Conservation (phyloP, 2,888 invertebrate species). For the Griposia aprilina region DNA sequence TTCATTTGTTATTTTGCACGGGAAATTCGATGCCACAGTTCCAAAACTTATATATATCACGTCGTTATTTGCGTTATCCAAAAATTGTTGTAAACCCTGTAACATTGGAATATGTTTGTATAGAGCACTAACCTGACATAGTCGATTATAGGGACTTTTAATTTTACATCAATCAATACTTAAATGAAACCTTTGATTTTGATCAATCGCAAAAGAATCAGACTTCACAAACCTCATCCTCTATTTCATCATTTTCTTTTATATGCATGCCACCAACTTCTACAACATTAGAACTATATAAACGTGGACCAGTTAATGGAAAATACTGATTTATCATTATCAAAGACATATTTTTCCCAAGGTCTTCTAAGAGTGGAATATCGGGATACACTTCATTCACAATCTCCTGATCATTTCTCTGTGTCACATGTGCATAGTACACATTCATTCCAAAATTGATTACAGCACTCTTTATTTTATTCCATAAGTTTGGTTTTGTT, state of each 20-base stretch:
- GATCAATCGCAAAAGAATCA: neutral
- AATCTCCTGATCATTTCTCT: conserved; percentile 70
- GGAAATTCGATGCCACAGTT: conserved; percentile 92
- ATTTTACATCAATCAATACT: neutral
- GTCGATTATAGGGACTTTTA: neutral
- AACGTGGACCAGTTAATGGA: conserved; percentile 86
- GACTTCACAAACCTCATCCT: conserved; percentile 47
- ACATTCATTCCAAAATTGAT: conserved; percentile 70
- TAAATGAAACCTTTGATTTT: neutral
- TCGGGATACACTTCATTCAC: conserved; percentile 69
- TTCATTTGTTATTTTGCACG: conserved; percentile 88
- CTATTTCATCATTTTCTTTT: conserved; percentile 35
- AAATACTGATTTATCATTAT: conserved; percentile 88
- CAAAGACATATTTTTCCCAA: conserved; percentile 72
- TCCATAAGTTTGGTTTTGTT: conserved; percentile 81
- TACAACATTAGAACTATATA: conserved; percentile 85
- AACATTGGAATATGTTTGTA: conserved; percentile 8
- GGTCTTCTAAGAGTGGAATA: conserved; percentile 70
- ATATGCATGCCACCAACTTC: conserved; percentile 87
- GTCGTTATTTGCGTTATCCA: conserved; percentile 91
- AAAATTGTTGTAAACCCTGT: conserved; percentile 77
- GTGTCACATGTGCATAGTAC: conserved; percentile 69
- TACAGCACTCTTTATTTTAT: conserved; percentile 83
- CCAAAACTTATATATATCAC: conserved; percentile 94
- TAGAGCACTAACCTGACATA: neutral